Evolutionary conservation across 2,888 invertebrate genomes (phyloP), one percentile per base, ranked within the genome.

Genomic region (Pseudoips prasinana): DNA sequence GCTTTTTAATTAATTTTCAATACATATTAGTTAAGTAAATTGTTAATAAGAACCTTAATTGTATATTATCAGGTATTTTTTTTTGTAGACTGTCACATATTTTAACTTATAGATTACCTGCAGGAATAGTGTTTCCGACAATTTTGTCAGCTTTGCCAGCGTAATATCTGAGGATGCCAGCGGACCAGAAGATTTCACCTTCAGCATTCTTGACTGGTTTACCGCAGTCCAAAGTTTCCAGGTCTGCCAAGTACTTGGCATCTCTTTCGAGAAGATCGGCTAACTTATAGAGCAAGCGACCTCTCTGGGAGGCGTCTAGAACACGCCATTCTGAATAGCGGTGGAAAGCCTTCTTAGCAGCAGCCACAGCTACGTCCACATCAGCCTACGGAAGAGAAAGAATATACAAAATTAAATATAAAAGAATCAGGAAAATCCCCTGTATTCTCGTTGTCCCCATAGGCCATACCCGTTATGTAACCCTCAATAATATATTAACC

Each of bases 181-280:
- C 85, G 18, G 91, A 77, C 62, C 89, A 81, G 0, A 87, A 69
- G 0, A 95, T 68, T 72, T 96, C 96, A 8, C 90, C 91, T 29
- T 84, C 82, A 0, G 96, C 91, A 56, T 91, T 86, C 9, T 90
- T 81, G 60, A 92, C 96, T 0, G 98, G 97, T 71, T 98, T 98
- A 8, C 98, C 98, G 77, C 95, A 96, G 77, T 99, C 98, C 46
- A 98, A 72, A 0, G 98, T 97, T 83, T 99, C 98, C 59, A 99
- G 89, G 54, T 95, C 93, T 3, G 94, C 93, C 38, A 97, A 66
- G 47, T 93, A 91, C 7, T 90, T 84, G 39, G 82, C 81, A 61
- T 97, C 95, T 29, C 95, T 90, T 42, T 94, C 91, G 46, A 97
- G 85, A 1, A 97, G 89, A 62, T 94, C 94, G 8, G 95, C 95